Evolutionary conservation across 2,797 vertebrate genomes (phyloP).

Genomic region (Clarias pachynema): DNA sequence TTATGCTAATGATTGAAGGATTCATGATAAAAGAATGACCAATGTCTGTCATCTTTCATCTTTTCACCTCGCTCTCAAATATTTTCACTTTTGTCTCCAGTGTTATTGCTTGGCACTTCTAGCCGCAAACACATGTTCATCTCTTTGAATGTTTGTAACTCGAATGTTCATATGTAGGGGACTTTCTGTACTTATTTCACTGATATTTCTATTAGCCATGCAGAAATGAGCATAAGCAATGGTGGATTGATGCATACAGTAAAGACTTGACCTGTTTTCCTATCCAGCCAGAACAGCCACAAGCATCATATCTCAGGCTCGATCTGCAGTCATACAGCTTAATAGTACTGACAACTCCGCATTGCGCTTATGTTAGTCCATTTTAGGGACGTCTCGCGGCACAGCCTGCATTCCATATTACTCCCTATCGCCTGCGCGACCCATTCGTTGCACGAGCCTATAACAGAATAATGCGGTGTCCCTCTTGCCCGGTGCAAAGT

Average conservation of each 20-base stretch:
- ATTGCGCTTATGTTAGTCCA: constrained; percentile 52
- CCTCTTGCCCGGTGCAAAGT: constrained; percentile 41
- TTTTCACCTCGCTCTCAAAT: too few relatives aligned
- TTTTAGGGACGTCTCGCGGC: constrained; percentile 15
- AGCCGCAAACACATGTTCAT: too few relatives aligned
- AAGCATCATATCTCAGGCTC: constrained; percentile 54
- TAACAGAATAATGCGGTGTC: constrained; percentile 47
- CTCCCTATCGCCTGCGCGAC: constrained; percentile 41
- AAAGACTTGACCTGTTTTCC: not conserved
- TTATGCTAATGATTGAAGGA: too few relatives aligned
- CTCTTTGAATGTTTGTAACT: too few relatives aligned
- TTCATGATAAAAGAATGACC: too few relatives aligned
- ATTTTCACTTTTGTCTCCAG: too few relatives aligned
- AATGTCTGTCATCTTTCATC: too few relatives aligned
- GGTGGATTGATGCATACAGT: not conserved
- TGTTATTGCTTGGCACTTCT: too few relatives aligned
- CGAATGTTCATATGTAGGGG: too few relatives aligned
- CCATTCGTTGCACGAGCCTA: constrained; percentile 50
- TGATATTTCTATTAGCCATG: not conserved
- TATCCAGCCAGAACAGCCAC: constrained; percentile 50
- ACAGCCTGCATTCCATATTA: constrained; percentile 28
- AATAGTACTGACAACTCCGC: constrained; percentile 60
- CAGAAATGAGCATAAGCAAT: not conserved
- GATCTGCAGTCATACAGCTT: constrained; percentile 67
- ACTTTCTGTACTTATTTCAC: too few relatives aligned